Evolutionary conservation across 2,888 invertebrate genomes (phyloP), one percentile per base, ranked within the genome.

Genomic region (Neoascia interrupta): DNA sequence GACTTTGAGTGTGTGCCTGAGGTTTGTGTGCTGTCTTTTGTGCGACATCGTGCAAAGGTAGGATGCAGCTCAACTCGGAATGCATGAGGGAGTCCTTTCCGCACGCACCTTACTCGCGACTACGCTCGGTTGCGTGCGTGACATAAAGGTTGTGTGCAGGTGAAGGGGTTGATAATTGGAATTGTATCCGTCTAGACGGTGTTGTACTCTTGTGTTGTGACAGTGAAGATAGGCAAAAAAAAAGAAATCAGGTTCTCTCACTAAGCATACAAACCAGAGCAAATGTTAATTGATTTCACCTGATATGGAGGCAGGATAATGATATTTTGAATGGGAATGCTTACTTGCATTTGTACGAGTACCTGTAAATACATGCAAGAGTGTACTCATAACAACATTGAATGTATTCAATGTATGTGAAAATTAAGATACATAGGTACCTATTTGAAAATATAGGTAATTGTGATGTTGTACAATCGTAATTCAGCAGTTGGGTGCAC

Each of bases 101-200:
- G 41, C 41, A 53, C 72, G 63, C 72, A 56, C 61, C 41, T 58
- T 73, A 26, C 31, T 54, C 68, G 79, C 68, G 49, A 66, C 68
- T 72, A 45, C 58, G 53, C 54, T 66, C 19, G 37, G 41, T 21
- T 68, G 66, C 61, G 54, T 79, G 79, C 79, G 61, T 68, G 73
- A 37, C 69, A 73, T 47, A 26, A 72, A 73, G 73, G 79, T 43
- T 60, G 4, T 8, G 54, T 37, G 36, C 11, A 47, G 66, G 19
- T 39, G 34, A 43, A 43, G 53, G 76, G 76, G 76, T 58, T 76
- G 56, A 58, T 70, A 70, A 74, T 76, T 76, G 70, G 37, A 76
- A 70, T 70, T 58, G 21, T 47, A 64, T 60, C 61, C 49, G 79
- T 79, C 79, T 79, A 79, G 79, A 79, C 79, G 37, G 34, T 51